Percentiles rank a stretch among this genome's conserved stretches.
Evolutionary conservation across 2,888 invertebrate genomes (phyloP).

Genomic region (Galerucella nymphaeae): DNA sequence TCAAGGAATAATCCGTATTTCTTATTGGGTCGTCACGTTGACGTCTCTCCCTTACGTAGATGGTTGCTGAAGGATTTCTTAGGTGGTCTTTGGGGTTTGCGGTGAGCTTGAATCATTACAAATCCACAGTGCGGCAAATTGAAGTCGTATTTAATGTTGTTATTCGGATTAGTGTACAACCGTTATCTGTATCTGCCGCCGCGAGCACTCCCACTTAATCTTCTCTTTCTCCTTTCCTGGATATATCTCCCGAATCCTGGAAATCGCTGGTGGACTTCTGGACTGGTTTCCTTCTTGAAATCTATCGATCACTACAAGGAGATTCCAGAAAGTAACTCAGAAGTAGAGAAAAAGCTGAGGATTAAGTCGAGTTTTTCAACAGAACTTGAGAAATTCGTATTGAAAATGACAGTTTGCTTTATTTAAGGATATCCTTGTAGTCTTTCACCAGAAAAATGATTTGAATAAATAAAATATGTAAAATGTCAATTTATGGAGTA

Average conservation of each 20-base stretch:
- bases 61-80: conserved; percentile 51
- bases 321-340: background rate
- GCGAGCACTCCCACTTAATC: conserved; percentile 63
- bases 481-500: background rate
- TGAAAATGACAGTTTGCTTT: too few species aligned
- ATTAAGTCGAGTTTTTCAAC: conserved; percentile 15
- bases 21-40: background rate
- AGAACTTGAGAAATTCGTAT: conserved; percentile 10
- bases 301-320: conserved; percentile 18
- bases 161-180: conserved; percentile 65
- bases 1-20: background rate
- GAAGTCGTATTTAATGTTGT: conserved; percentile 69
- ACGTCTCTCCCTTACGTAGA: conserved; percentile 19
- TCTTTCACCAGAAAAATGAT: too few species aligned
- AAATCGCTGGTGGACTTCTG: conserved; percentile 29
- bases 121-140: conserved; percentile 68
- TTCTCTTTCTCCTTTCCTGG: conserved; percentile 49
- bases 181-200: conserved; percentile 64
- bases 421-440: background rate
- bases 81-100: conserved; percentile 57
- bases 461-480: background rate
- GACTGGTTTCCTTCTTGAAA: conserved; percentile 10
- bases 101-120: conserved; percentile 62
- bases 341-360: conserved; percentile 22
- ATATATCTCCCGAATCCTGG: conserved; percentile 42